These are phyloP conservation scores for Ovis canadensis DNA, from an alignment of 2,113 vertebrate species.

Conservation along the genomic window DNA sequence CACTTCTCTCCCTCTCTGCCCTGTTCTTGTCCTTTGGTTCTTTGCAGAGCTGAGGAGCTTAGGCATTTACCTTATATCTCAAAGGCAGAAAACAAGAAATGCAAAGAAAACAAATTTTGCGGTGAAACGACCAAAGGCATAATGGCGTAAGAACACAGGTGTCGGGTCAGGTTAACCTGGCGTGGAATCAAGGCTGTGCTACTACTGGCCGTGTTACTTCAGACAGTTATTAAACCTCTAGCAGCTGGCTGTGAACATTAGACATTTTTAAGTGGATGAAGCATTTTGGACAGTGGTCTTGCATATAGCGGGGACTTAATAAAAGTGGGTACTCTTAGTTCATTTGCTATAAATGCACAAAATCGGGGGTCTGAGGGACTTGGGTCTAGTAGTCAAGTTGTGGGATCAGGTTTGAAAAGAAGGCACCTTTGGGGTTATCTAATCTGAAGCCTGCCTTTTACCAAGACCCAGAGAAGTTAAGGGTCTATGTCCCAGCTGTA, in stretches of 20 bases:
- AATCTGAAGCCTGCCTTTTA: background rate
- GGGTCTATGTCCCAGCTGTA: background rate
- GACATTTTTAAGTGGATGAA: background rate
- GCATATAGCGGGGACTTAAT: background rate
- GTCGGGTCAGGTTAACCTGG: background rate
- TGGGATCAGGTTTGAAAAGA: background rate
- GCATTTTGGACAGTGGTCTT: background rate
- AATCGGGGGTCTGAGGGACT: background rate
- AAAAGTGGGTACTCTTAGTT: background rate
- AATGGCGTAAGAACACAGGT: background rate
- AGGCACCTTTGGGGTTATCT: background rate
- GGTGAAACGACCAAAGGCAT: background rate
- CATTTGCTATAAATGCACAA: background rate
- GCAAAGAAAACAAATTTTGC: background rate
- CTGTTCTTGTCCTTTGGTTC: background rate
- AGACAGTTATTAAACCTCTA: background rate
- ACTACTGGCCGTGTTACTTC: background rate
- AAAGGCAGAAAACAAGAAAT: constrained; percentile 17
- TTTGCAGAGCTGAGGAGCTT: background rate
- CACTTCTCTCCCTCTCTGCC: background rate
- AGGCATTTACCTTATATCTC: background rate
- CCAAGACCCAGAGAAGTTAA: background rate
- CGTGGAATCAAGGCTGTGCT: background rate
- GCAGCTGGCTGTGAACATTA: background rate
- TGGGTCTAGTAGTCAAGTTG: background rate